Conservation (phyloP, 2,113 vertebrate species). For the Pomatostomus ruficeps region DNA sequence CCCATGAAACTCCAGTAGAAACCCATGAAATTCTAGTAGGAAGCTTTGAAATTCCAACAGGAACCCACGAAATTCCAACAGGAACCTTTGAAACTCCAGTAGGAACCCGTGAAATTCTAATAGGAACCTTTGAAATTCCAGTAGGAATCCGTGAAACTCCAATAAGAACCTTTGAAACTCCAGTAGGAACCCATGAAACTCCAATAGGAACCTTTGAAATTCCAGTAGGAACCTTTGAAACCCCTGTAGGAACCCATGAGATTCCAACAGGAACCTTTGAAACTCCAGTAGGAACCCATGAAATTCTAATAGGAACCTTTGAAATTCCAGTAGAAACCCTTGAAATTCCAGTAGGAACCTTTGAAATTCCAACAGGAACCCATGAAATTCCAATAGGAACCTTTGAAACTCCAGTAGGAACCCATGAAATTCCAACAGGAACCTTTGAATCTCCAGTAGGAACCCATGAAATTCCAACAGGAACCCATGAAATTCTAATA, state of each 20-base stretch:
- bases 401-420: rapidly evolving
- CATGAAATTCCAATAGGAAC: rapidly evolving
- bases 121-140: not conserved
- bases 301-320: rapidly evolving
- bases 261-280: rapidly evolving
- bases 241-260: rapidly evolving
- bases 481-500: not conserved
- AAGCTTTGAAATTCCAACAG: rapidly evolving
- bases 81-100: rapidly evolving
- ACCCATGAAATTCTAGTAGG: rapidly evolving
- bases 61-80: rapidly evolving
- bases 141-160: rapidly evolving
- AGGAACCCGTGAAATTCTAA: rapidly evolving
- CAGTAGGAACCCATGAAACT: rapidly evolving
- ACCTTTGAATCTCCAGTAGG: rapidly evolving
- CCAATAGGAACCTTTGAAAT: rapidly evolving
- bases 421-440: rapidly evolving
- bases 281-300: rapidly evolving
- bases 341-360: rapidly evolving
- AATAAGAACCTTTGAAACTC: rapidly evolving
- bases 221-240: rapidly evolving
- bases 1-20: rapidly evolving
- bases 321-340: rapidly evolving
- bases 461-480: rapidly evolving
- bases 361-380: rapidly evolving